These are phyloP conservation scores for Menura novaehollandiae DNA, from an alignment of 2,113 vertebrate genomes.

Conservation along the genomic window DNA sequence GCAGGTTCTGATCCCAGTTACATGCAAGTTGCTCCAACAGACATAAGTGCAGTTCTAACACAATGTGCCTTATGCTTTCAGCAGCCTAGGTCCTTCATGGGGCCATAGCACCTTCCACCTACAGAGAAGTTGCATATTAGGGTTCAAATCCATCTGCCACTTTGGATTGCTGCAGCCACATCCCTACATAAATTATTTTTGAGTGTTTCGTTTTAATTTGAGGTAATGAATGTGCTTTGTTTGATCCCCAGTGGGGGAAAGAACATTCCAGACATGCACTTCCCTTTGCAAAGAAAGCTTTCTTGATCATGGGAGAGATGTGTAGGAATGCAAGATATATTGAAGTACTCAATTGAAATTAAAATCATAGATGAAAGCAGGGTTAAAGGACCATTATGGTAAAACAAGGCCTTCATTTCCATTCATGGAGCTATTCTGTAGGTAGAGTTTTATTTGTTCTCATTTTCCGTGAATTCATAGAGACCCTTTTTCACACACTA, in stretches of 20 bases:
- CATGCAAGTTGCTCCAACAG: fast-evolving
- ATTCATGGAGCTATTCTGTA: background rate
- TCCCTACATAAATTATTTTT: background rate
- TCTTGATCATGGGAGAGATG: background rate
- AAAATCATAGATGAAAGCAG: background rate
- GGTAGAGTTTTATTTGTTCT: background rate
- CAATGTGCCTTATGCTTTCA: background rate
- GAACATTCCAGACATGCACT: background rate
- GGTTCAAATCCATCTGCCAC: background rate
- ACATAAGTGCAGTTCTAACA: background rate
- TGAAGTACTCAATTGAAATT: background rate
- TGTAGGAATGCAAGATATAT: background rate
- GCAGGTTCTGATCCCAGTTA: background rate
- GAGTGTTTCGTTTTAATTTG: conserved; percentile 9
- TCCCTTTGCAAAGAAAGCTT: background rate
- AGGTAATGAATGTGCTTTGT: background rate
- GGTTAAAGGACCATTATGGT: background rate
- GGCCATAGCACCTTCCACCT: background rate
- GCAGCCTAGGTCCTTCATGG: background rate
- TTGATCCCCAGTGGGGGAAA: background rate
- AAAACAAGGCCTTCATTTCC: background rate
- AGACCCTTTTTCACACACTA: background rate
- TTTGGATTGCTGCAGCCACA: background rate
- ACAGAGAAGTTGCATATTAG: background rate
- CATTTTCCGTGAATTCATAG: background rate